Conservation (phyloP, 1,140 invertebrate species). For the Eupeodes corollae region DNA sequence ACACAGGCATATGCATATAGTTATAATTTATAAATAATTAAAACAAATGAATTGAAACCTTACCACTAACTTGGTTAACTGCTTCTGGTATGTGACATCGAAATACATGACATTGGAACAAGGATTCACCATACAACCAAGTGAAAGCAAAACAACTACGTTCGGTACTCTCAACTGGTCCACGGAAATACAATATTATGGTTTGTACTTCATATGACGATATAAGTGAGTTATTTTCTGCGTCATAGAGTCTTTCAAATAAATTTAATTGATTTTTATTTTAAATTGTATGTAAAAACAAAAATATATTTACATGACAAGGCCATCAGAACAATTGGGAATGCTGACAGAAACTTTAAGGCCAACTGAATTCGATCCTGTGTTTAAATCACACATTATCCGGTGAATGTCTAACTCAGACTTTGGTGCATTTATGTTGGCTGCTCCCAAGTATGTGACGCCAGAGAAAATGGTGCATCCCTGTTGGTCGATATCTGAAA, state of each 20-base stretch:
- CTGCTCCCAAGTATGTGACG: constrained; percentile 88
- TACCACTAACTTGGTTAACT: constrained; percentile 63
- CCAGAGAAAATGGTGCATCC: constrained; percentile 86
- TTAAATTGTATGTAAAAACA: constrained; percentile 1
- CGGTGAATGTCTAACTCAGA: constrained; percentile 90
- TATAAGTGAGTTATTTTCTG: constrained; percentile 70
- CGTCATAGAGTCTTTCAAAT: constrained; percentile 68
- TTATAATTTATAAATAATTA: not conserved
- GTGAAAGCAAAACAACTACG: constrained; percentile 94
- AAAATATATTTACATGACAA: constrained; percentile 54
- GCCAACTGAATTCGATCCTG: constrained; percentile 47
- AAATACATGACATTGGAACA: constrained; percentile 96
- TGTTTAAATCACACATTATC: constrained; percentile 84
- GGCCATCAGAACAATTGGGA: constrained; percentile 76
- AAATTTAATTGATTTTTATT: not conserved
- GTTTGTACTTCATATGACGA: constrained; percentile 81
- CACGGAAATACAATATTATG: constrained; percentile 90
- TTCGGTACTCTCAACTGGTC: constrained; percentile 69
- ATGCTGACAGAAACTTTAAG: constrained; percentile 85
- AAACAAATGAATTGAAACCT: constrained; percentile 15
- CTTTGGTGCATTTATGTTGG: constrained; percentile 84
- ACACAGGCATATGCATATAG: constrained; percentile 39
- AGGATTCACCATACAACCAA: constrained; percentile 83
- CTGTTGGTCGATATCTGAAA: constrained; percentile 62
- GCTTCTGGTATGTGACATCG: constrained; percentile 93